These are phyloP conservation scores for Lethrus apterus DNA, from an alignment of 1,140 invertebrate species.

Conservation along the genomic window DNA sequence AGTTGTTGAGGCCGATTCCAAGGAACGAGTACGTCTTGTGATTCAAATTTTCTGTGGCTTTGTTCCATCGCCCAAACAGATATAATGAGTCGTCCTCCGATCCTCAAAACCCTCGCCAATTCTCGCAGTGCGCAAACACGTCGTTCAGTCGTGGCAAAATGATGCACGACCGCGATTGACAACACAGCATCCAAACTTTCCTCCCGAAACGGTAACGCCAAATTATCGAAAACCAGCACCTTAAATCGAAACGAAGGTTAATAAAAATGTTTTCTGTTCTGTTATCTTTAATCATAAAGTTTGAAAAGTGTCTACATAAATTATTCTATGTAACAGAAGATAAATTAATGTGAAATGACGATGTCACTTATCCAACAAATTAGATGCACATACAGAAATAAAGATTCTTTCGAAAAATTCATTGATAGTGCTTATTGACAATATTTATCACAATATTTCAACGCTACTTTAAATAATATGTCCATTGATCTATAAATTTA, in stretches of 20 bases:
- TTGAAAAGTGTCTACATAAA: too few relatives aligned
- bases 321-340: too few relatives aligned
- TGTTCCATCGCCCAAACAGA: constrained; percentile 98
- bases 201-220: constrained; percentile 83
- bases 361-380: too few relatives aligned
- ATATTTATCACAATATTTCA: too few relatives aligned
- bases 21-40: constrained; percentile 91
- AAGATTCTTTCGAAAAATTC: too few relatives aligned
- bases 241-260: too few relatives aligned
- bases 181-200: constrained; percentile 90
- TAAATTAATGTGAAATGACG: too few relatives aligned
- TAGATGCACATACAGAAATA: too few relatives aligned
- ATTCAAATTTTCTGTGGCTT: constrained; percentile 72
- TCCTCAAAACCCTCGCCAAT: constrained; percentile 76
- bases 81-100: constrained; percentile 86
- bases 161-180: constrained; percentile 91
- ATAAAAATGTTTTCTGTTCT: constrained; percentile 1
- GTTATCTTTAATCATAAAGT: too few relatives aligned
- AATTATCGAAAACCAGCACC: constrained; percentile 83
- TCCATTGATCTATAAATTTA: too few relatives aligned
- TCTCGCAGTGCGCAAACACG: constrained; percentile 81
- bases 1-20: constrained; percentile 74
- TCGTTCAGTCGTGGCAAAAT: constrained; percentile 86
- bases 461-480: too few relatives aligned
- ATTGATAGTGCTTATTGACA: too few relatives aligned